Percentiles rank a stretch among this genome's conserved stretches.
These are phyloP conservation scores for Alosa sapidissima DNA, from an alignment of 2,797 vertebrate genomes.

Conservation along the genomic window DNA sequence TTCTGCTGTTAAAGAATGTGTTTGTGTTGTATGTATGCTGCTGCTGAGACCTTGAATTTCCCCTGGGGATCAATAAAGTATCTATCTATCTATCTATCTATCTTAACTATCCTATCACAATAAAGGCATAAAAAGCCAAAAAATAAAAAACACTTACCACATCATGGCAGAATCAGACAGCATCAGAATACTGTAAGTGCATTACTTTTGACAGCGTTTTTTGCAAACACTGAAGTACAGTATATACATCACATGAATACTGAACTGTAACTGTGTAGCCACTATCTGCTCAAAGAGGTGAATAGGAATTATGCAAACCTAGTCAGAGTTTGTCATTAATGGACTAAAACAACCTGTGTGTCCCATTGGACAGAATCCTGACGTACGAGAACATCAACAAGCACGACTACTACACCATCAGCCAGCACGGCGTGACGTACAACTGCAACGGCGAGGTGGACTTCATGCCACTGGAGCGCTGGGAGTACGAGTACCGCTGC, in stretches of 20 bases:
- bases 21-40: too few relatives aligned
- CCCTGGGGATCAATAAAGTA: too few relatives aligned
- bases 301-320: not conserved
- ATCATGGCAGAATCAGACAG: too few relatives aligned
- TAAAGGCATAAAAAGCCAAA: too few relatives aligned
- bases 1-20: too few relatives aligned
- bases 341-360: not conserved
- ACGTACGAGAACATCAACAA: slow-evolving; percentile 68
- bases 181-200: too few relatives aligned
- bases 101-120: too few relatives aligned
- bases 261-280: not conserved
- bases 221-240: too few relatives aligned
- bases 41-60: too few relatives aligned
- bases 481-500: slow-evolving; percentile 75
- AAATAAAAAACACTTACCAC: too few relatives aligned
- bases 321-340: not conserved
- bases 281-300: not conserved
- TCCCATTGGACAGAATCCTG: slow-evolving; percentile 66
- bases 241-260: not conserved
- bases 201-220: too few relatives aligned
- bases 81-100: too few relatives aligned
- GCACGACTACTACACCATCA: slow-evolving; percentile 76
- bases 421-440: slow-evolving; percentile 64
- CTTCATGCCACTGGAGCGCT: slow-evolving; percentile 67
- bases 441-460: slow-evolving; percentile 57